These are phyloP conservation scores for Centropyge bicolor DNA, from an alignment of 2,797 vertebrate species.

Conservation along the genomic window DNA sequence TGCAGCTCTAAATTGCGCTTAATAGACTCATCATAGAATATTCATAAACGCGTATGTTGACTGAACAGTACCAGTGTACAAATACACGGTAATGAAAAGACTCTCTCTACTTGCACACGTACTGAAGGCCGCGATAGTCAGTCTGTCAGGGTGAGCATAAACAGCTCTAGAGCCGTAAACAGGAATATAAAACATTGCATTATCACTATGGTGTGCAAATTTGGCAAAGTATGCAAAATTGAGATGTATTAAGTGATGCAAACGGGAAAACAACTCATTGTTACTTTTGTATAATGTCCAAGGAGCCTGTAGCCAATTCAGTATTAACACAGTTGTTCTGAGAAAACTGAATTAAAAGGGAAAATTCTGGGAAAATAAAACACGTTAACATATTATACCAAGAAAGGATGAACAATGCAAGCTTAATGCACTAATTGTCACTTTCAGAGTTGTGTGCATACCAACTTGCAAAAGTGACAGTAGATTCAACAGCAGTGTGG, in stretches of 20 bases:
- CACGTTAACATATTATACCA: background rate
- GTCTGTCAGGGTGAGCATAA: background rate
- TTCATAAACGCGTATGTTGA: conserved; percentile 6
- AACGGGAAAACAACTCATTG: background rate
- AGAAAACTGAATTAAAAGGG: conserved; percentile 29
- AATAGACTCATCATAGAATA: conserved; percentile 4
- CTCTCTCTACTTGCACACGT: background rate
- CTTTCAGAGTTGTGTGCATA: conserved; percentile 25
- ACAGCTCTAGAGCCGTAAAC: background rate
- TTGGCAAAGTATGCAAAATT: background rate
- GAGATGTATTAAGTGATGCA: background rate
- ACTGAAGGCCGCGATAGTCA: background rate
- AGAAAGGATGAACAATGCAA: background rate
- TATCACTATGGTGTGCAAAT: background rate
- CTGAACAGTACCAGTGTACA: conserved; percentile 5
- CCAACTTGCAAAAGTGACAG: conserved; percentile 6
- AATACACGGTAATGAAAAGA: conserved; percentile 14
- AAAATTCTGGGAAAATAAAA: conserved; percentile 41
- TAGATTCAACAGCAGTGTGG: conserved; percentile 2
- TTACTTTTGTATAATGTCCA: conserved; percentile 22
- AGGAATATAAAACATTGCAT: background rate
- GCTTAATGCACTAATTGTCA: background rate
- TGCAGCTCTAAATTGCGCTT: conserved; percentile 18
- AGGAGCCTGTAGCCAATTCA: background rate
- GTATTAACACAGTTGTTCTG: background rate